These are phyloP conservation scores for Apodemia duryi DNA, from an alignment of 2,888 invertebrate species.

Conservation along the genomic window DNA sequence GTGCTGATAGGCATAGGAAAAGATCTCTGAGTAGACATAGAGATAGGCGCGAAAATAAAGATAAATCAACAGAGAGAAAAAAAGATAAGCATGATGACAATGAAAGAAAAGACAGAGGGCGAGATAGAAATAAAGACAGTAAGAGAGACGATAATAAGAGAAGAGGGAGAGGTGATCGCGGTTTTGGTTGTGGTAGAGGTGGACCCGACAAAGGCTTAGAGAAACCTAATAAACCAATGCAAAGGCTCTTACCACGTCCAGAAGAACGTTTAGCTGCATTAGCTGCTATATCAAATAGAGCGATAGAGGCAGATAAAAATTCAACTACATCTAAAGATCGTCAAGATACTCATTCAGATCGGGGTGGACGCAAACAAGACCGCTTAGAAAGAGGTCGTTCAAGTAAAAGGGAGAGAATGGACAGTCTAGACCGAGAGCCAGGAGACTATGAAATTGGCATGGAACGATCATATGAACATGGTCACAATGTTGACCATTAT, in stretches of 20 bases:
- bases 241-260: conserved; percentile 81
- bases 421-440: conserved; percentile 69
- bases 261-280: conserved; percentile 82
- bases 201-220: conserved; percentile 73
- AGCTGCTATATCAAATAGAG: conserved; percentile 72
- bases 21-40: conserved; percentile 67
- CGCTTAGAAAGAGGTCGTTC: conserved; percentile 75
- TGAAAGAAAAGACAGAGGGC: conserved; percentile 85
- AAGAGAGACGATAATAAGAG: conserved; percentile 76
- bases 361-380: conserved; percentile 69
- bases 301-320: conserved; percentile 66
- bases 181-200: conserved; percentile 62
- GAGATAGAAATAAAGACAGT: conserved; percentile 79
- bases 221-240: conserved; percentile 81
- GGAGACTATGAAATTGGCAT: conserved; percentile 68
- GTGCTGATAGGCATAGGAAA: conserved; percentile 64
- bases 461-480: conserved; percentile 68
- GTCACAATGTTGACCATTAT: conserved; percentile 73
- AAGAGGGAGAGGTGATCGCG: conserved; percentile 68
- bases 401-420: conserved; percentile 66
- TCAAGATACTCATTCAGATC: conserved; percentile 67
- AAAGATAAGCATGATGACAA: conserved; percentile 78
- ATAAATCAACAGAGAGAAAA: conserved; percentile 67
- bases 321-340: conserved; percentile 69
- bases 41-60: conserved; percentile 73